Conservation (phyloP, 2,113 vertebrate species). For the Gnathochromis pfefferi region DNA sequence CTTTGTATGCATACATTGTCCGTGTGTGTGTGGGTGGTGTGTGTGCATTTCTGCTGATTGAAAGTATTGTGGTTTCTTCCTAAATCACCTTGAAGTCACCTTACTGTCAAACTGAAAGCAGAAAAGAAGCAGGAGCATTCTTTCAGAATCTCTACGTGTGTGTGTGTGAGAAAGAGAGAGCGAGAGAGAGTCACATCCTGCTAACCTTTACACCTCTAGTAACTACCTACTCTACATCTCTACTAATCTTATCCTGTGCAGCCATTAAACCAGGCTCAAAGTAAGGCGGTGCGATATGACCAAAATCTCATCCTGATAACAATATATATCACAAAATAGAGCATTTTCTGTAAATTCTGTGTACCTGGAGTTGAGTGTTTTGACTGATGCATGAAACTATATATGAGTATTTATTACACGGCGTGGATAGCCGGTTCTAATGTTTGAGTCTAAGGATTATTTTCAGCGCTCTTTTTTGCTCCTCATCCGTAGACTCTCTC, state of each 20-base stretch:
- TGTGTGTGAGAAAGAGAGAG: slow-evolving; percentile 12
- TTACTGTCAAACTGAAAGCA: slow-evolving; percentile 27
- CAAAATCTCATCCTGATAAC: neutral
- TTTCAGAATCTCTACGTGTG: neutral
- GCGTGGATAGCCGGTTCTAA: neutral
- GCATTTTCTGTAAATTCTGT: neutral
- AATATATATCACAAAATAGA: neutral
- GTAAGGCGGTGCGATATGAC: neutral
- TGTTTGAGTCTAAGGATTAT: neutral
- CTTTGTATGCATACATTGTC: neutral
- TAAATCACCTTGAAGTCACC: slow-evolving; percentile 63
- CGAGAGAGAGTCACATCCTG: neutral
- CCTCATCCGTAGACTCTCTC: neutral
- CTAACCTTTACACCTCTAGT: neutral
- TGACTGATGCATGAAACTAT: neutral
- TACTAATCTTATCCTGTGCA: neutral
- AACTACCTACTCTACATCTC: neutral
- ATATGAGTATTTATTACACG: neutral
- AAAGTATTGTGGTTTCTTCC: neutral
- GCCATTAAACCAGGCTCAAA: neutral
- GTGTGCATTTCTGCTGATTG: neutral
- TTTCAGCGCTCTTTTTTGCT: neutral
- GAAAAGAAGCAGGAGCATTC: neutral
- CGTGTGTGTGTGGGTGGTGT: neutral
- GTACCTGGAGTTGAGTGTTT: neutral